A percentile compares a stretch with the other conserved stretches of the same genome.
phyloP scores from a whole-genome alignment of 53 echinoderm and acorn worm species.

The Antedon mediterranea region DNA sequence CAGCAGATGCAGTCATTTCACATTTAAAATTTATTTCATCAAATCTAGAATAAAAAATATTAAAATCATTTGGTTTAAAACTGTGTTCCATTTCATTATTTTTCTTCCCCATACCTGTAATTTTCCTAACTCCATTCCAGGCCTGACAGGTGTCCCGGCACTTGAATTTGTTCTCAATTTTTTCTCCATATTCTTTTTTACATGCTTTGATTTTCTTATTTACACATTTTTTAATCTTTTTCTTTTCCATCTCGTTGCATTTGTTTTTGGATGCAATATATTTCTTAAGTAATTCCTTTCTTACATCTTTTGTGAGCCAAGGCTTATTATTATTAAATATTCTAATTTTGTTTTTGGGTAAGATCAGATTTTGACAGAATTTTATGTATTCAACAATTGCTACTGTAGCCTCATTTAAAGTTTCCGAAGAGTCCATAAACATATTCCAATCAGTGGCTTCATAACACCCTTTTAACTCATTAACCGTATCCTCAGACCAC shows the following conservation, averaged over 20 bases:
- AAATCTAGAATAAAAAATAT: slow-evolving; percentile 18
- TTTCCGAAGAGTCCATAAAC: not conserved
- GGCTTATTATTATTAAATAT: slow-evolving; percentile 19
- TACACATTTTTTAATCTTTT: not conserved
- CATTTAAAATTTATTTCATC: too few relatives aligned
- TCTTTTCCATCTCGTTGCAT: slow-evolving; percentile 2
- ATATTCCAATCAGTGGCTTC: slow-evolving; percentile 14
- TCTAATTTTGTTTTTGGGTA: slow-evolving; percentile 1
- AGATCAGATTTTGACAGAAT: slow-evolving; percentile 14
- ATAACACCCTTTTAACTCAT: slow-evolving; percentile 2
- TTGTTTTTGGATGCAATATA: slow-evolving; percentile 1
- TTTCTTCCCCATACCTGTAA: slow-evolving; percentile 11
- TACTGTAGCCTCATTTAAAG: slow-evolving; percentile 5
- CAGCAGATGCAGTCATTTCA: too few relatives aligned
- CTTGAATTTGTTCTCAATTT: slow-evolving; percentile 1
- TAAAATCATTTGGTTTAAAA: slow-evolving; percentile 8
- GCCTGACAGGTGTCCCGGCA: not conserved
- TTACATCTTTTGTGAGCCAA: slow-evolving; percentile 19
- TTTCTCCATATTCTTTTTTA: slow-evolving; percentile 1
- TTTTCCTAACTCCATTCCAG: slow-evolving; percentile 13
- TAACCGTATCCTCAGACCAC: slow-evolving; percentile 1
- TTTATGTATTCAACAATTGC: slow-evolving; percentile 9
- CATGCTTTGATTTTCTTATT: not conserved
- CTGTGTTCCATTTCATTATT: not conserved
- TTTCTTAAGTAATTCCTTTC: slow-evolving; percentile 2